Evolutionary conservation across 2,113 vertebrate species (phyloP), one percentile per base, ranked within the genome.

Genomic region (Ahaetulla prasina): DNA sequence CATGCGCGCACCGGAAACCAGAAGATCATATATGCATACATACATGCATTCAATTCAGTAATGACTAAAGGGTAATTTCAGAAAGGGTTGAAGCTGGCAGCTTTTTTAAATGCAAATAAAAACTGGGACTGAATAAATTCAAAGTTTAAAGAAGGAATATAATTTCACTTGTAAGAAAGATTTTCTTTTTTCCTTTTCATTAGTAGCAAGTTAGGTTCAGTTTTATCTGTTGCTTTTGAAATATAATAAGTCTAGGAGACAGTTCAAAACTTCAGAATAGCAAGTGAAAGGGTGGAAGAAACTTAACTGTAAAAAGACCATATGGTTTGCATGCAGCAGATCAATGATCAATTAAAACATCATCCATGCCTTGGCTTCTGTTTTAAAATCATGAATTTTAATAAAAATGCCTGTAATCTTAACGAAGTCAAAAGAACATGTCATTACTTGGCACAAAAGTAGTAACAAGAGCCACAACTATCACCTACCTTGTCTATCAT

Each of bases 401-500:
- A 90, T 80, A 87, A 22, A 88, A 90, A 92, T 90, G 92, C 57
- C 22, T 89, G 43, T 54, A 60, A 39, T 89, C 14, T 45, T 94
- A 57, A 89, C 18, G 74, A 22, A 80, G 94, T 2, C 2, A 91
- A 94, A 90, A 87, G 18, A 55, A 3, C 87, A 92, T 57, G 0
- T 27, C 57, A 60, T 16, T 93, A 84, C 39, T 54, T 25, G 94
- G 91, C 50, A 94, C 30, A 85, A 87, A 25, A 88, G 22, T 93
- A 85, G 8, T 91, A 60, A 0, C 0, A 92, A 14, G 92, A 10
- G 1, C 30, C 9, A 55, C 92, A 94, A 93, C n/a, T n/a, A 35
- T 90, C 60, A 88, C 95, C 95, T 98, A 99, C 99, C 99, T 99
- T 99, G 97, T 99, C 99, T 94, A 99, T 99, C 98, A 98, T 98